Evolutionary conservation across 2,797 vertebrate genomes (phyloP).

Genomic region (Nothura maculosa): DNA sequence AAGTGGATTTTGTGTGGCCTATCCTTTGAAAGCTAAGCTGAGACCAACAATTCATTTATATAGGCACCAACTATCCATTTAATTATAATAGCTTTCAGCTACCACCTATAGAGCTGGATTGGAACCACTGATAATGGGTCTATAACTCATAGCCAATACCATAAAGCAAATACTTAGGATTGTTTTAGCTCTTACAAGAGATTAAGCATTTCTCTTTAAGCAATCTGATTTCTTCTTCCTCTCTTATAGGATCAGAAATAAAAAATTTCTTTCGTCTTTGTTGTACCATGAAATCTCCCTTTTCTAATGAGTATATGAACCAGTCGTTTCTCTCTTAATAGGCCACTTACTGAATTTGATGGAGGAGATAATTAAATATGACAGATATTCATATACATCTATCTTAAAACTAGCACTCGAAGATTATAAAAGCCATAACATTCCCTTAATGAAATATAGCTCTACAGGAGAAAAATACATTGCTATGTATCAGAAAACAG

Average conservation of each 20-base stretch:
- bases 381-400: slow-evolving; percentile 74
- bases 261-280: slow-evolving; percentile 49
- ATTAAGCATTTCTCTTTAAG: slow-evolving; percentile 39
- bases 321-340: slow-evolving; percentile 74
- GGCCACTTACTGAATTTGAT: slow-evolving; percentile 75
- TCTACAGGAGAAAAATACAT: slow-evolving; percentile 69
- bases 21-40: not conserved
- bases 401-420: slow-evolving; percentile 78
- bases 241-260: slow-evolving; percentile 32
- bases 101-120: not conserved
- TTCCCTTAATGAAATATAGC: slow-evolving; percentile 67
- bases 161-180: slow-evolving; percentile 5
- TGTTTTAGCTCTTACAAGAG: not conserved
- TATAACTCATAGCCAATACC: not conserved
- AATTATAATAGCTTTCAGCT: not conserved
- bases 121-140: slow-evolving; percentile 26
- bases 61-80: not conserved
- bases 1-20: not conserved
- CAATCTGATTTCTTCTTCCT: slow-evolving; percentile 9
- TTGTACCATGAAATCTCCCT: slow-evolving; percentile 65
- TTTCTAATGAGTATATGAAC: slow-evolving; percentile 76
- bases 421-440: slow-evolving; percentile 78
- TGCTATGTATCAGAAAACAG: slow-evolving; percentile 72
- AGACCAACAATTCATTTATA: not conserved
- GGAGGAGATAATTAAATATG: slow-evolving; percentile 81